phyloP scores from a whole-genome alignment of 2,797 vertebrate species.

The Myioborus miniatus region DNA sequence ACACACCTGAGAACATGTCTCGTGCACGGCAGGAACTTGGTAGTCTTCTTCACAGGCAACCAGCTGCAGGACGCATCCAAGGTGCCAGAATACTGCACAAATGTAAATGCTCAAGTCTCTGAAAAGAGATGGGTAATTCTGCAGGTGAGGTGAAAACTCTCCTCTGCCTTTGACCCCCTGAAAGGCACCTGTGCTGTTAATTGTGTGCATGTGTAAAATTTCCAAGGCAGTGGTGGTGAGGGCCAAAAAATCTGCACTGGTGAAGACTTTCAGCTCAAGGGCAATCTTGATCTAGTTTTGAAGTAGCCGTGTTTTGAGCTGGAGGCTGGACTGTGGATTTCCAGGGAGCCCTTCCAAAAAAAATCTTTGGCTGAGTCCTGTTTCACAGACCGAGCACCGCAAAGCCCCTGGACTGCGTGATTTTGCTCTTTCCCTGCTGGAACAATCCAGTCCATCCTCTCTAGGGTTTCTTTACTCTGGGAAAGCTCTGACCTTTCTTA shows the following conservation, averaged over 20 bases:
- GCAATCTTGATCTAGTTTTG: neutral
- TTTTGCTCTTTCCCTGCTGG: neutral
- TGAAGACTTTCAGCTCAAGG: neutral
- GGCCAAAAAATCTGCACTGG: neutral
- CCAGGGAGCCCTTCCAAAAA: neutral
- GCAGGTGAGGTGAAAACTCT: neutral
- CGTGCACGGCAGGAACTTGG: fast-evolving
- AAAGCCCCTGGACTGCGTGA: fast-evolving
- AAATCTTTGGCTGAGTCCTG: neutral
- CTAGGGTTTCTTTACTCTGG: neutral
- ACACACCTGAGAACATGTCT: fast-evolving
- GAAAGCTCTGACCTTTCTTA: neutral
- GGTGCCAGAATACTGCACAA: neutral
- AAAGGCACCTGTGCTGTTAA: neutral
- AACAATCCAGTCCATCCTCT: neutral
- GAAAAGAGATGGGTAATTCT: neutral
- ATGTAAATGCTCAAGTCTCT: neutral
- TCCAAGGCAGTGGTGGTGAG: neutral
- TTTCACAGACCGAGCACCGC: neutral
- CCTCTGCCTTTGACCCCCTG: neutral
- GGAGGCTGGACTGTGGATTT: neutral
- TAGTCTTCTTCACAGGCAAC: neutral
- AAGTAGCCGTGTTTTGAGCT: neutral
- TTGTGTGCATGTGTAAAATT: neutral
- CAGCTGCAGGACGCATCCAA: neutral